A percentile compares a stretch with the other conserved stretches of the same genome.
These are phyloP conservation scores for Chloropsis hardwickii DNA, from an alignment of 2,113 vertebrate species.

Conservation along the genomic window DNA sequence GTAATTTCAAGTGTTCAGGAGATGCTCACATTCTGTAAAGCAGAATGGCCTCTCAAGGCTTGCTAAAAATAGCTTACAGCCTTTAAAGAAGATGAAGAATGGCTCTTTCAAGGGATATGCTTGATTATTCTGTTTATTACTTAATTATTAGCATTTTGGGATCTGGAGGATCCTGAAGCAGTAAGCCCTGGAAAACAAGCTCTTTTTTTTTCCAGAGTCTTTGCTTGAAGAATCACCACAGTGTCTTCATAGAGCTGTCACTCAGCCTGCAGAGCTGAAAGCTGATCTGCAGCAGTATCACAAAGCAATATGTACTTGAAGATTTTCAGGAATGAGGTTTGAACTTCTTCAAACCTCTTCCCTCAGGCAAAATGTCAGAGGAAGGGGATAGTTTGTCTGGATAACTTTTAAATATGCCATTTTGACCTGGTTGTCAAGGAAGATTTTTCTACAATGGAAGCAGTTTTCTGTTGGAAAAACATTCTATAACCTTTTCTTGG, in stretches of 20 bases:
- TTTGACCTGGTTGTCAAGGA: background rate
- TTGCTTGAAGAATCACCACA: background rate
- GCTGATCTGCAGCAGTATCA: background rate
- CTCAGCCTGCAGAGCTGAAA: background rate
- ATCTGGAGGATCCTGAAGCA: background rate
- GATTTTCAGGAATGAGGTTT: background rate
- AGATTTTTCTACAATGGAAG: background rate
- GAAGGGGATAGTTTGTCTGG: background rate
- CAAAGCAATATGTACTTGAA: background rate
- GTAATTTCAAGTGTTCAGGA: constrained; percentile 17
- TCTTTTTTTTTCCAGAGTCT: background rate
- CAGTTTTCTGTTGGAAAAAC: background rate
- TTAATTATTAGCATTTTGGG: constrained; percentile 8
- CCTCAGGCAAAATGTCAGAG: background rate
- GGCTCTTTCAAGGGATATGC: background rate
- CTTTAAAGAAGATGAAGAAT: background rate
- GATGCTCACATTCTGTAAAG: background rate
- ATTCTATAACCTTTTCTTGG: background rate
- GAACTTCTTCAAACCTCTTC: background rate
- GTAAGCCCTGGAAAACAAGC: background rate
- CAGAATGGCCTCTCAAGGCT: background rate
- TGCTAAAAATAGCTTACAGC: constrained; percentile 5
- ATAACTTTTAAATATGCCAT: background rate
- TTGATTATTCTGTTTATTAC: constrained; percentile 10
- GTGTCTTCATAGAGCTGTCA: background rate